These are phyloP conservation scores for Lethenteron reissneri DNA, from an alignment of 2,113 vertebrate genomes.

Conservation along the genomic window DNA sequence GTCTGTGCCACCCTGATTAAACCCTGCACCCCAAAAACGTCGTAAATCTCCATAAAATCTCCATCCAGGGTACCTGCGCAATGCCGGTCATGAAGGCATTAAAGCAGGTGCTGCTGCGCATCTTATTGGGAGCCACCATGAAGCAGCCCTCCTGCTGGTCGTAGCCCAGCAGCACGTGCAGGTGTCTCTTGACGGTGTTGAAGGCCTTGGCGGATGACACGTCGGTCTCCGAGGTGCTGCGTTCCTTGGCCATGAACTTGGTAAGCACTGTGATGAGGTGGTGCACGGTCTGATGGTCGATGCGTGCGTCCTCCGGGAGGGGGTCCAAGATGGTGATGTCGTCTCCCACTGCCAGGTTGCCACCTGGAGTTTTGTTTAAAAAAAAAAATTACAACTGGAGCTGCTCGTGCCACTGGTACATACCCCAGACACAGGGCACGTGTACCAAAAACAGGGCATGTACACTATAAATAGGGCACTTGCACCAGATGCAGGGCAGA, in stretches of 20 bases:
- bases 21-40: no score
- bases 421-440: no score
- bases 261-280: conserved; percentile 91
- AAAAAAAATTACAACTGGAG: no score
- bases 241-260: conserved; percentile 97
- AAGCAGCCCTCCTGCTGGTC: conserved; percentile 96
- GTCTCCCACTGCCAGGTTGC: conserved; percentile 11
- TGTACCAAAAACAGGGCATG: no score
- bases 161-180: conserved; percentile 73
- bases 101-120: conserved; percentile 88
- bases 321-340: conserved; percentile 64
- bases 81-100: conserved; percentile 96
- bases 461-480: no score
- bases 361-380: no score
- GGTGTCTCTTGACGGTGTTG: conserved; percentile 83
- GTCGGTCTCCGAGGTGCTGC: conserved; percentile 72
- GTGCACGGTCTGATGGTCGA: conserved; percentile 94
- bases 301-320: conserved; percentile 73
- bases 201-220: conserved; percentile 92
- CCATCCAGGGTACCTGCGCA: conserved; percentile 39
- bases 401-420: no score
- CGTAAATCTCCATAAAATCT: background rate
- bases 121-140: conserved; percentile 96
- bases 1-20: no score
- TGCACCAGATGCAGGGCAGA: no score